These are phyloP conservation scores for Pedetes capensis DNA, from an alignment of 2,113 vertebrate species.

Conservation along the genomic window DNA sequence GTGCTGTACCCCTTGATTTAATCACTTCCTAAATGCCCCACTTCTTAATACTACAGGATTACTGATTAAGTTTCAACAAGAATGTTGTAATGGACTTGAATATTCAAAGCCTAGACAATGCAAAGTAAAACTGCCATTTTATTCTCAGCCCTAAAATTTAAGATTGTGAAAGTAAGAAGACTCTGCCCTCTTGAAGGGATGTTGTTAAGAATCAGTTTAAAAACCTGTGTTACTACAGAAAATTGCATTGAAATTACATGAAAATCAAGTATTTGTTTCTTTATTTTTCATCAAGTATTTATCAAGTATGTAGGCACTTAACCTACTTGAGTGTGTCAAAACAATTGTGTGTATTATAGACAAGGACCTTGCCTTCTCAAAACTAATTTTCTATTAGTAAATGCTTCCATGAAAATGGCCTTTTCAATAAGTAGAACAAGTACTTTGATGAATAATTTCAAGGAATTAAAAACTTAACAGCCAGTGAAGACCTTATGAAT, in stretches of 20 bases:
- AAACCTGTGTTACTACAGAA: neutral
- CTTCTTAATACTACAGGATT: neutral
- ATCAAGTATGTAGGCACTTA: neutral
- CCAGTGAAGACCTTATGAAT: neutral
- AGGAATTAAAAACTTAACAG: neutral
- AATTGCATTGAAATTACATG: neutral
- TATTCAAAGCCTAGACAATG: neutral
- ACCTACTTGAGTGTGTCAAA: neutral
- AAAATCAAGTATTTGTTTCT: neutral
- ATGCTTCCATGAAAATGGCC: neutral
- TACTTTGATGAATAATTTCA: neutral
- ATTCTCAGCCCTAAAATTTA: neutral
- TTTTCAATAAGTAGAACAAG: neutral
- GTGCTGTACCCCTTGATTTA: neutral
- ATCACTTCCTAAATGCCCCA: neutral
- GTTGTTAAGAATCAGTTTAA: neutral
- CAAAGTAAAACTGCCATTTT: neutral
- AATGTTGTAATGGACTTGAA: neutral
- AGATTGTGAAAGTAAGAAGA: accelerated
- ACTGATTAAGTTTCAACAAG: neutral
- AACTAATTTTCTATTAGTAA: neutral
- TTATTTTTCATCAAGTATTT: neutral
- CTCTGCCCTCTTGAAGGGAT: neutral
- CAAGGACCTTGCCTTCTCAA: neutral
- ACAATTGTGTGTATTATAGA: too few relatives aligned